Percentiles rank a stretch among this genome's conserved stretches.
These are phyloP conservation scores for Capreolus pygargus DNA, from an alignment of 2,113 vertebrate species.

Conservation along the genomic window DNA sequence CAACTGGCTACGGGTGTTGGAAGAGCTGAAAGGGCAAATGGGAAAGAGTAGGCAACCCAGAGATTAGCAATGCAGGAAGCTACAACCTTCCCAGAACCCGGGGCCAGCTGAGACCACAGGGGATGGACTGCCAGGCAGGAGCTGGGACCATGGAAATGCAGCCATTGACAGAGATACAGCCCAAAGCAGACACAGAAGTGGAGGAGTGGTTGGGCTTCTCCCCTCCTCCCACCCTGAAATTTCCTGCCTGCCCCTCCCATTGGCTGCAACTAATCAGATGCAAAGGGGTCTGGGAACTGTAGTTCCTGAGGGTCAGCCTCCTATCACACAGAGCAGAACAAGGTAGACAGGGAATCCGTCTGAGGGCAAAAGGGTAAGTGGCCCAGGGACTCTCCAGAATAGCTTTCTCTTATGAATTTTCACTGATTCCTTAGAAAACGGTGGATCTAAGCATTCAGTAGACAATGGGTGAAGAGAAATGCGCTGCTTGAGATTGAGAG, in stretches of 20 bases:
- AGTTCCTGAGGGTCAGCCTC: not conserved
- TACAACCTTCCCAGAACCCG: rapidly evolving
- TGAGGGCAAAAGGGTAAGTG: not conserved
- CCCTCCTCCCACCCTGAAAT: not conserved
- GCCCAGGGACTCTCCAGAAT: not conserved
- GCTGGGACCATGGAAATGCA: not conserved
- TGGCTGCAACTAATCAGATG: not conserved
- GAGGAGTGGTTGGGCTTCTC: not conserved
- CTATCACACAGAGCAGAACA: not conserved
- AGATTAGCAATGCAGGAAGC: not conserved
- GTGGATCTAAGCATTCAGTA: rapidly evolving
- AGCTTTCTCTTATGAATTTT: not conserved
- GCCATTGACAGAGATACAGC: not conserved
- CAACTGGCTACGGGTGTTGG: not conserved
- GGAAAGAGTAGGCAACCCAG: not conserved
- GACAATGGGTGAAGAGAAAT: not conserved
- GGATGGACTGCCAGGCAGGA: not conserved
- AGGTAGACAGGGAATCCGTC: not conserved
- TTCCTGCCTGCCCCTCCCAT: not conserved
- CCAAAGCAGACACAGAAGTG: not conserved
- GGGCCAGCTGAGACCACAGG: not conserved
- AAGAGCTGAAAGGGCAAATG: not conserved
- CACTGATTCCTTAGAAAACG: not conserved
- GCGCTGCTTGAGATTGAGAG: rapidly evolving
- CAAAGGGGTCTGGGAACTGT: not conserved